Conservation (phyloP, 1,140 invertebrate genomes). For the Euwallacea similis region DNA sequence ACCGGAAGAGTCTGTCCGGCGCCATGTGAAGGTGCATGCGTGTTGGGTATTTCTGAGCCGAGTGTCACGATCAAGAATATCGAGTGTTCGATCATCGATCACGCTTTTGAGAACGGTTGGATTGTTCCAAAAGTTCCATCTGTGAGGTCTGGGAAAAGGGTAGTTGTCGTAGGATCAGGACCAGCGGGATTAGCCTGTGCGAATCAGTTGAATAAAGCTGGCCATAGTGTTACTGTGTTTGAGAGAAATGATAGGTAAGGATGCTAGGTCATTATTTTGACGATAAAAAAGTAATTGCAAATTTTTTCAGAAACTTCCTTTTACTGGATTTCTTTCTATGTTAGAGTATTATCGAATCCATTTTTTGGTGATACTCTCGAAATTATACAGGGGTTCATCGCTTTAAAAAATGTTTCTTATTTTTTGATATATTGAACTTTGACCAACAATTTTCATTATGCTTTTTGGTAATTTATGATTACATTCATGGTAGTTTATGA, state of each 20-base stretch:
- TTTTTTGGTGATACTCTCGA: no score
- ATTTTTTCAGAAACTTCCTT: not conserved
- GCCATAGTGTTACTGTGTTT: constrained; percentile 82
- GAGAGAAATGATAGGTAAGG: constrained; percentile 88
- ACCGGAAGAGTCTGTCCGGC: constrained; percentile 98
- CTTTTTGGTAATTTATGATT: not conserved
- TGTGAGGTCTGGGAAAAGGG: constrained; percentile 77
- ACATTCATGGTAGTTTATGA: no score
- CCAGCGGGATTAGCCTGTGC: constrained; percentile 94
- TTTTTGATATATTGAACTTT: not conserved
- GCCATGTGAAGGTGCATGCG: constrained; percentile 98
- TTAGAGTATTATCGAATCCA: no score
- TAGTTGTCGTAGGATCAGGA: constrained; percentile 95
- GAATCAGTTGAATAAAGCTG: constrained; percentile 94
- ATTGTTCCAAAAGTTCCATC: constrained; percentile 77
- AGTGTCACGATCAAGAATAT: constrained; percentile 99
- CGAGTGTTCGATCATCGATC: constrained; percentile 97
- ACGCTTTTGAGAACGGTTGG: constrained; percentile 97
- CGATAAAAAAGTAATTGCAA: not conserved
- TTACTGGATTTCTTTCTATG: no score
- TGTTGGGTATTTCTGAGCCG: constrained; percentile 93
- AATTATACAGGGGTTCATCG: no score
- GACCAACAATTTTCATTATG: no score
- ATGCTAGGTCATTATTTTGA: not conserved
- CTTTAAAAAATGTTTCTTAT: no score